phyloP scores from a whole-genome alignment of 1,140 invertebrate species.

The Globodera rostochiensis region DNA sequence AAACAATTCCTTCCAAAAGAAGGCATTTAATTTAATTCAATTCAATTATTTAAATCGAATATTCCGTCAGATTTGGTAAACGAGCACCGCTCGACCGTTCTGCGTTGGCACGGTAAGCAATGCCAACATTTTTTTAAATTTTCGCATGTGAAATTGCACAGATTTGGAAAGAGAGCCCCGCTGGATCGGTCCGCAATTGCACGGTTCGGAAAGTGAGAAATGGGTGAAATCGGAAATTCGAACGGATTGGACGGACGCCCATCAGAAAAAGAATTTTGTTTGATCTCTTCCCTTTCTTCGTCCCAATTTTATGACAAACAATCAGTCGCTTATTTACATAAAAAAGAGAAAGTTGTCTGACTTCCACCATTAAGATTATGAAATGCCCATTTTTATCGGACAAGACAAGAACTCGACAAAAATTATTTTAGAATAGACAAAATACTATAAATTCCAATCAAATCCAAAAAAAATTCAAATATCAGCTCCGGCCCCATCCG shows the following conservation, averaged over 20 bases:
- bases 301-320: no score
- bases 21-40: not conserved
- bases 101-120: conserved; percentile 16
- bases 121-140: not conserved
- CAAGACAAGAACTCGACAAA: not conserved
- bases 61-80: conserved; percentile 23
- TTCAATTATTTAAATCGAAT: no score
- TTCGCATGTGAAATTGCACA: not conserved
- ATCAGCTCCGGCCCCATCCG: not conserved
- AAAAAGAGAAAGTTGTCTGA: conserved; percentile 4
- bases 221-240: no score
- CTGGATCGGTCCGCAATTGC: conserved; percentile 22
- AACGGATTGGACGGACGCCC: not conserved
- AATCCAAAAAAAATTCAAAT: not conserved
- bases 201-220: conserved; percentile 1
- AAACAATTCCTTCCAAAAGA: no score
- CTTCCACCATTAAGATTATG: not conserved
- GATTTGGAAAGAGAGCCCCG: conserved; percentile 27
- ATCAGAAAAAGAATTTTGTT: no score
- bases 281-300: conserved; percentile 5
- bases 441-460: not conserved
- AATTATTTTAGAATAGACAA: not conserved
- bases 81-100: conserved; percentile 26
- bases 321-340: not conserved
- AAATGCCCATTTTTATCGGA: not conserved